phyloP scores from a whole-genome alignment of 2,797 vertebrate genomes.

The Manis crassicaudata region DNA sequence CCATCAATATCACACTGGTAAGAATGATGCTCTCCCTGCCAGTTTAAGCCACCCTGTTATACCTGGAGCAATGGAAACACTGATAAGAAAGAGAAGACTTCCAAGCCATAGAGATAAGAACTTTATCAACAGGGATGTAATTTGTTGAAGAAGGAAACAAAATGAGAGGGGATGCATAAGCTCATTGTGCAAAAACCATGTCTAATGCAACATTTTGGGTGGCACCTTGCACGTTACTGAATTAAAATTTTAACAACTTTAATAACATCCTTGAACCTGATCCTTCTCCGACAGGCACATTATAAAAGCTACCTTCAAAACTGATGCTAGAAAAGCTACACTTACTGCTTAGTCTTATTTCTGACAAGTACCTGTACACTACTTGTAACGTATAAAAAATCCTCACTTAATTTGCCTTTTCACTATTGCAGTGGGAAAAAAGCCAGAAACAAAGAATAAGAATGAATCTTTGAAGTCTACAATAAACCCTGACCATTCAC shows the following conservation, averaged over 20 bases:
- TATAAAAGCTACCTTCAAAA: slow-evolving; percentile 70
- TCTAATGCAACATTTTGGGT: slow-evolving; percentile 68
- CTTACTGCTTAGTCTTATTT: slow-evolving; percentile 45
- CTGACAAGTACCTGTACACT: slow-evolving; percentile 61
- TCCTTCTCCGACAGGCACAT: slow-evolving; percentile 55
- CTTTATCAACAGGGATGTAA: background rate
- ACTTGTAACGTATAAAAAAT: slow-evolving; percentile 45
- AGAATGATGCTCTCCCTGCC: background rate
- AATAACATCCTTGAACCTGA: slow-evolving; percentile 75
- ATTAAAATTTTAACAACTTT: slow-evolving; percentile 71
- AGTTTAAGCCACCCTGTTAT: background rate
- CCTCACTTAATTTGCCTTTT: slow-evolving; percentile 66
- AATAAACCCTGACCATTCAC: slow-evolving; percentile 12
- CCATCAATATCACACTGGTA: background rate
- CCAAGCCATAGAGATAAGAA: background rate
- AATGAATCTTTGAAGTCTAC: background rate
- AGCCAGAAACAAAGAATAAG: slow-evolving; percentile 35
- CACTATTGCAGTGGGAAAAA: slow-evolving; percentile 42
- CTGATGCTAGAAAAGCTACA: slow-evolving; percentile 58
- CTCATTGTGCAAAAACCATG: slow-evolving; percentile 49
- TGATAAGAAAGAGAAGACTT: slow-evolving; percentile 33
- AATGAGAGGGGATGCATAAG: background rate
- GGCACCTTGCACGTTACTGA: slow-evolving; percentile 40
- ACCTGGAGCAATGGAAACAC: background rate
- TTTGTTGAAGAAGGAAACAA: slow-evolving; percentile 24